phyloP scores from a whole-genome alignment of 2,113 vertebrate species.

The Nematolebias whitei region DNA sequence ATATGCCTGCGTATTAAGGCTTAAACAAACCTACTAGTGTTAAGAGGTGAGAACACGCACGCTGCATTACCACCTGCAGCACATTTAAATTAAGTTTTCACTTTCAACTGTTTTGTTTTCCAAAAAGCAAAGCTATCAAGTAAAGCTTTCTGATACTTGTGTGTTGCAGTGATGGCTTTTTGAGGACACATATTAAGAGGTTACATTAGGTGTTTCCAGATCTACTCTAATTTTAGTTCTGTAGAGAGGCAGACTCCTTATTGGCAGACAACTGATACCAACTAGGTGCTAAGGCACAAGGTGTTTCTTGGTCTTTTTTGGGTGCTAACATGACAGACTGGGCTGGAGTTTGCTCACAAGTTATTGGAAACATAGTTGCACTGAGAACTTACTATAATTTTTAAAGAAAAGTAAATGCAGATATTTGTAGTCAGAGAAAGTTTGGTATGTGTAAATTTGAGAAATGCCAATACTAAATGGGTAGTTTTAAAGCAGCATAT shows the following conservation, averaged over 20 bases:
- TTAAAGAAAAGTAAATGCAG: neutral
- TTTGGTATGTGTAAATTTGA: neutral
- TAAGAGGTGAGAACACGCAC: too few species aligned
- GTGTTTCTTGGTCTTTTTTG: slow-evolving; percentile 48
- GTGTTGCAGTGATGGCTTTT: slow-evolving; percentile 13
- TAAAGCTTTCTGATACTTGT: neutral
- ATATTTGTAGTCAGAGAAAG: neutral
- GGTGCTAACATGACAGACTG: slow-evolving; percentile 21
- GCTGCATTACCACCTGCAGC: too few species aligned
- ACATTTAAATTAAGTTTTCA: too few species aligned
- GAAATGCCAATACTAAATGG: neutral
- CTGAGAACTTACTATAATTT: neutral
- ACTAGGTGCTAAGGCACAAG: slow-evolving; percentile 27
- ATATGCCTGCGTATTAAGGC: too few species aligned
- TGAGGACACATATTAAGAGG: neutral
- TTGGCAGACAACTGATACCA: slow-evolving; percentile 64
- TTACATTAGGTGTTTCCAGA: slow-evolving; percentile 39
- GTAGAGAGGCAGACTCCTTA: slow-evolving; percentile 56
- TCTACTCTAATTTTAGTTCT: slow-evolving; percentile 72
- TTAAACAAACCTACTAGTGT: too few species aligned
- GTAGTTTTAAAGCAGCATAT: slow-evolving; percentile 3
- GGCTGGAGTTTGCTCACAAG: neutral
- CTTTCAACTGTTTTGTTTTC: neutral
- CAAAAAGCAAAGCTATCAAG: neutral
- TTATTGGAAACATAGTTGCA: neutral